phyloP scores from a whole-genome alignment of 1,140 invertebrate species.

The Patella vulgata region DNA sequence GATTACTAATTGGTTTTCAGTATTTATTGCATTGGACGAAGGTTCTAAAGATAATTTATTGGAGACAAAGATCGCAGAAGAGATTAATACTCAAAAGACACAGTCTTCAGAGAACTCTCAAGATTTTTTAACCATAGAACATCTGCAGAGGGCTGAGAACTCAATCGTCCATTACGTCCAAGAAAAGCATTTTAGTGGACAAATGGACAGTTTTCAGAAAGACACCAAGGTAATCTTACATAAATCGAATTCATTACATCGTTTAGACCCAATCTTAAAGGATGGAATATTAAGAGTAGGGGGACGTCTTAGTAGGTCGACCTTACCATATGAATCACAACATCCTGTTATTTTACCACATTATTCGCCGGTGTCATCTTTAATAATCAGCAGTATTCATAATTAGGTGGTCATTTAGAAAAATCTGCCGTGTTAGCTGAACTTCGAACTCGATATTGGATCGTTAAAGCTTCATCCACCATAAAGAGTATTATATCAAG shows the following conservation, averaged over 20 bases:
- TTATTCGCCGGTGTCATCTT: conserved; percentile 6
- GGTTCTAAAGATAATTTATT: too few species aligned
- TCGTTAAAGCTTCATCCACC: conserved; percentile 16
- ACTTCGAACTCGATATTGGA: conserved; percentile 17
- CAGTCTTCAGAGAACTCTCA: too few species aligned
- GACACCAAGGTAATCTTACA: neutral
- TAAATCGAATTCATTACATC: neutral
- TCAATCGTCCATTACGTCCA: neutral
- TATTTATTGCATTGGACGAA: too few species aligned
- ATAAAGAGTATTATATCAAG: conserved; percentile 21
- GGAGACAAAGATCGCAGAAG: too few species aligned
- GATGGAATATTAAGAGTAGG: conserved; percentile 23
- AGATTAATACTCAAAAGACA: too few species aligned
- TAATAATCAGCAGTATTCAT: conserved; percentile 24
- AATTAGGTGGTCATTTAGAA: conserved; percentile 9
- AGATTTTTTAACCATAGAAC: neutral
- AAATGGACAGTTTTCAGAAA: neutral
- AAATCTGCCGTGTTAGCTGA: conserved; percentile 17
- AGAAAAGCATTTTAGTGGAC: too few species aligned
- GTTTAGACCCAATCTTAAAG: conserved; percentile 20
- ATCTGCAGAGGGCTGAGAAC: neutral
- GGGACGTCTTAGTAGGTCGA: conserved; percentile 10
- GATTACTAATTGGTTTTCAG: too few species aligned
- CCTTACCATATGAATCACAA: conserved; percentile 13
- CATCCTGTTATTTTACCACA: conserved; percentile 31